Conservation (phyloP, 2,888 invertebrate genomes). For the Cactoblastis cactorum region DNA sequence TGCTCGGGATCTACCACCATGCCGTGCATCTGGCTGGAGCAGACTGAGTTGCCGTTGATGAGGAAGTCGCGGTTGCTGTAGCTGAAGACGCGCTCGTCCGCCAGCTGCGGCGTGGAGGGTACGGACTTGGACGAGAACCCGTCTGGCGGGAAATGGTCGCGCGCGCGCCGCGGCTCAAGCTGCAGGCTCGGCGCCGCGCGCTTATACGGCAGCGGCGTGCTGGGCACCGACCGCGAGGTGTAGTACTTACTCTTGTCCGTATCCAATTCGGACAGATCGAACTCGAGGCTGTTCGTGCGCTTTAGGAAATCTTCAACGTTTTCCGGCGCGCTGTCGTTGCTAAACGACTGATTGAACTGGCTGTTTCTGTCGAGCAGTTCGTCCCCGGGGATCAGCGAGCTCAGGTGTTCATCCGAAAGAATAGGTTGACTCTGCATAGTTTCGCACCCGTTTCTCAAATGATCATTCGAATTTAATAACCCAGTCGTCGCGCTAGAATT, state of each 20-base stretch:
- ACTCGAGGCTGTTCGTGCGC: conserved; percentile 67
- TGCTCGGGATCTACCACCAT: conserved; percentile 50
- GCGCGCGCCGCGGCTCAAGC: conserved; percentile 60
- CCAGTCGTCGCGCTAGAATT: conserved; percentile 44
- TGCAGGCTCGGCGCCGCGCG: conserved; percentile 57
- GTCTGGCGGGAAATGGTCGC: conserved; percentile 54
- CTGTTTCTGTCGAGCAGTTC: conserved; percentile 50
- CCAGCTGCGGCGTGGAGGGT: conserved; percentile 83
- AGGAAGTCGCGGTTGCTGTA: conserved; percentile 81
- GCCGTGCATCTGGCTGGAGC: conserved; percentile 47
- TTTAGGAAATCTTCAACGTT: conserved; percentile 69
- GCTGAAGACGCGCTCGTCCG: conserved; percentile 76
- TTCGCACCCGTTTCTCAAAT: conserved; percentile 62
- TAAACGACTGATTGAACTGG: conserved; percentile 56
- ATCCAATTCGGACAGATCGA: conserved; percentile 59
- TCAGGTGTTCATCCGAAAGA: conserved; percentile 58
- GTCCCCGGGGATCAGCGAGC: conserved; percentile 62
- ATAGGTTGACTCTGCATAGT: conserved; percentile 57
- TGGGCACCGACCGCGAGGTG: conserved; percentile 84
- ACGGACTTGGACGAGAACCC: conserved; percentile 84
- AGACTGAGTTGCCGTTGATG: conserved; percentile 80
- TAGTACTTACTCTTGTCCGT: conserved; percentile 65
- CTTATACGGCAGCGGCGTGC: conserved; percentile 81
- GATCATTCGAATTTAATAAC: conserved; percentile 49
- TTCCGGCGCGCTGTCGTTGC: conserved; percentile 45